Conservation (phyloP, 2,113 vertebrate genomes). For the Crocuta crocuta region DNA sequence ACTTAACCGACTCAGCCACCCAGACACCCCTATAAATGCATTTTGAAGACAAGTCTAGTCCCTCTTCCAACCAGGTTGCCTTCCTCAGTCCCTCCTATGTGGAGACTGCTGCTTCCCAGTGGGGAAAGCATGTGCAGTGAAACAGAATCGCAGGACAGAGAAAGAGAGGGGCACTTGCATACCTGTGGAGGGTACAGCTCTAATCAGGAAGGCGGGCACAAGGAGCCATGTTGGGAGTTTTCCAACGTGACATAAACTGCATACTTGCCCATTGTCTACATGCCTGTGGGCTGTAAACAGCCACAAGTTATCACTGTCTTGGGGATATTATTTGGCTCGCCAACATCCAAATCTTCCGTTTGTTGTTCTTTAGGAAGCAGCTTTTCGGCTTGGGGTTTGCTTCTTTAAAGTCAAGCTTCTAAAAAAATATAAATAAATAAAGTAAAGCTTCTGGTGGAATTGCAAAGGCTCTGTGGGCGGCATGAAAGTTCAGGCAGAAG, state of each 20-base stretch:
- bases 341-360: neutral
- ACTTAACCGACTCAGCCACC: too few species aligned
- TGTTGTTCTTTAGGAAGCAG: neutral
- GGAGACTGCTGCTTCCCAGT: neutral
- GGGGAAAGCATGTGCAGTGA: neutral
- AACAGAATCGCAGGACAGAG: neutral
- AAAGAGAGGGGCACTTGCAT: neutral
- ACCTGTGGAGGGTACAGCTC: too few species aligned
- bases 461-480: neutral
- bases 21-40: neutral
- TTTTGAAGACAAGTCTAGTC: neutral
- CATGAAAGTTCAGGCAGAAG: neutral
- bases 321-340: neutral
- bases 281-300: neutral
- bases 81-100: neutral
- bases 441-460: neutral
- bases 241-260: neutral
- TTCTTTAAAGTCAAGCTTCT: neutral
- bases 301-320: neutral
- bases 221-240: neutral
- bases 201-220: fast-evolving
- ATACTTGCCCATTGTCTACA: neutral
- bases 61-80: neutral
- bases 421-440: too few species aligned
- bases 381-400: neutral